Base-by-base conservation (phyloP, 1,140 invertebrate species). In the Chironomus striatipennis region DNA sequence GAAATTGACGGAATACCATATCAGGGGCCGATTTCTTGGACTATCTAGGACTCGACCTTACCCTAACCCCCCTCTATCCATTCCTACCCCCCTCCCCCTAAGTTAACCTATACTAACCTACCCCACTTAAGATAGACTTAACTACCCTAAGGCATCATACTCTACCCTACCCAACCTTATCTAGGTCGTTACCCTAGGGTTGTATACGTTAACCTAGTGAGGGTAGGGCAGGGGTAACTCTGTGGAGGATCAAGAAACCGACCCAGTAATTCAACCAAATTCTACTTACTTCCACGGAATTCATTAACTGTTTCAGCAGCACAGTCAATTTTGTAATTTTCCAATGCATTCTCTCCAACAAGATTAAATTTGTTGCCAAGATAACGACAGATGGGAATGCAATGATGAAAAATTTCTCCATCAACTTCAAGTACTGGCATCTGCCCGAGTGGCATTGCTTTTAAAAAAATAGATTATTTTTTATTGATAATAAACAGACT, bases 361-460 rank as follows among this genome's bases (percentile, higher is more conserved):
- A 93, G 78, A 65, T 85, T 87, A 67, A 82, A 84, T 77, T 89
- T 80, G 76, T 86, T 88, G 0, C 87, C 90, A 1, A 90, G 79
- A 77, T 88, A 91, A 42, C 89, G 84, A 47, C 81, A 83, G 74
- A 93, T 90, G 15, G 90, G 86, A 9, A 83, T 77, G 43, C 86
- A 87, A 79, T 92, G 90, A 77, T 85, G 81, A 5, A 87, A 78
- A 17, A 81, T 78, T 77, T 88, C 87, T 0, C 87, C 90, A 77
- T 91, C 87, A 18, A 89, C 80, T 78, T 90, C 88, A 57, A 92
- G 79, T 12, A 90, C 80, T 0, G 91, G 91, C 10, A 90, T 79
- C 79, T 90, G 87, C 1, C 90, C 90, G 78, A 88, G 90, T 4
- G 90, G 90, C 80, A 85, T 87, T 2, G 80, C 88, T n/a, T n/a